A percentile compares a stretch with the other conserved stretches of the same genome.
phyloP scores from a whole-genome alignment of 64 coral and sea anemone genomes.

The Stichodactyla helianthus region DNA sequence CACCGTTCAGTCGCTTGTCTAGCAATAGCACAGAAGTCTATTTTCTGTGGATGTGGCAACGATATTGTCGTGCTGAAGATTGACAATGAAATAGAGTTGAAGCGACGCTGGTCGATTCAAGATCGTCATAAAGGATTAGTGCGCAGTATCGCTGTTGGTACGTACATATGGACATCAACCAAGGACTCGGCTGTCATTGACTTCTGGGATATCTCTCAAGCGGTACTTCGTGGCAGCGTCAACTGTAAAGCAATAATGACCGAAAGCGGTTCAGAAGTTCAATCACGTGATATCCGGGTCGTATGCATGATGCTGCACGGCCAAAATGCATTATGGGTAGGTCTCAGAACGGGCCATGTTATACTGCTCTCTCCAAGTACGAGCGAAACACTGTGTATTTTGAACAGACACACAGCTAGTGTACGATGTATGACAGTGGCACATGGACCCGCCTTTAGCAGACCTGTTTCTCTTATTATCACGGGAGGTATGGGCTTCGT shows the following conservation, averaged over 20 bases:
- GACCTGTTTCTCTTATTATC: constrained; percentile 53
- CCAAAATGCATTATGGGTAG: constrained; percentile 65
- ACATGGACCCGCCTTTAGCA: constrained; percentile 24
- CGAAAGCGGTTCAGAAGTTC: constrained; percentile 15
- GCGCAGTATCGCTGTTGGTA: constrained; percentile 69
- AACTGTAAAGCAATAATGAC: constrained; percentile 55
- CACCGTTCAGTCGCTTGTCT: constrained; percentile 52
- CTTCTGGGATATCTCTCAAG: constrained; percentile 71
- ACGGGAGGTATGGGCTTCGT: constrained; percentile 85
- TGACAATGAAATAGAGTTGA: constrained; percentile 29
- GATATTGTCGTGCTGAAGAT: constrained; percentile 57
- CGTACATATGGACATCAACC: constrained; percentile 73
- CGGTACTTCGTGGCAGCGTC: constrained; percentile 38
- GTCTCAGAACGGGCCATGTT: constrained; percentile 84
- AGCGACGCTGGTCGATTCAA: constrained; percentile 61
- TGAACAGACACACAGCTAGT: constrained; percentile 75
- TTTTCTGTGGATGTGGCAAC: constrained; percentile 83
- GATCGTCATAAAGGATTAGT: constrained; percentile 60
- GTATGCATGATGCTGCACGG: constrained; percentile 71
- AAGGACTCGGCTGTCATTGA: constrained; percentile 58
- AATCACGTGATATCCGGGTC: constrained; percentile 64
- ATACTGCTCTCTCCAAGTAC: constrained; percentile 68
- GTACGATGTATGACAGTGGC: constrained; percentile 77
- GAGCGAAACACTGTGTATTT: constrained; percentile 42
- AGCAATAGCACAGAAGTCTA: constrained; percentile 38